Base-by-base conservation (phyloP, 2,888 invertebrate genomes). In the Lypha dubia region DNA sequence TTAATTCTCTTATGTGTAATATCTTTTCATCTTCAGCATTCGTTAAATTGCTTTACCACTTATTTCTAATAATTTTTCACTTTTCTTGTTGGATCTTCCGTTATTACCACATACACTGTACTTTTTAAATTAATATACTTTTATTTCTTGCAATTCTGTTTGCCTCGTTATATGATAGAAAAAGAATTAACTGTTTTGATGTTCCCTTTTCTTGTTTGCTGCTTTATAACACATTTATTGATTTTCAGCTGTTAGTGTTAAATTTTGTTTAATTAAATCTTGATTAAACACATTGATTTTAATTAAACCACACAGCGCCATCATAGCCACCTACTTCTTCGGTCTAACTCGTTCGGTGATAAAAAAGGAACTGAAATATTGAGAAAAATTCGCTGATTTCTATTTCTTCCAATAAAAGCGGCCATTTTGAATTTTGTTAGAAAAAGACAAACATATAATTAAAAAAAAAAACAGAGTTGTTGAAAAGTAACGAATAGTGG, bases 31-130 rank as follows among this genome's bases (percentile, higher is more conserved):
- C 46, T 28, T 44, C n/a, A 49, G 15, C 58, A 22, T 80, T 80
- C 68, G 58, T 22, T 68, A 51, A 35, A 51, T 83, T 53, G 65
- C 58, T 67, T 77, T 77, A 67, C 17, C 58, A 62, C 60, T 44
- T 73, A 68, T 83, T 77, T 83, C 83, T 83, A 77, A 77, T 77
- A 71, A 67, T 62, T 60, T 62, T 62, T 35, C 7, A n/a, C 73
- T 73, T 20, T 73, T 62, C 62, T 79, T 73, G n/a, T 53, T 53
- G 11, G 24, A 63, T 84, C 77, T 62, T 79, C 70, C 68, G 63
- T 63, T 81, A 81, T 84, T 84, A 81, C 84, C 81, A 84, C 81
- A 84, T 84, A 81, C 84, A 84, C 84, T 84, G 84, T 84, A 84
- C 84, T 81, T 84, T 79, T 67, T 67, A n/a, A 20, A 67, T 60